Conservation (phyloP, 2,888 invertebrate genomes). For the Drosophila multiciliata region DNA sequence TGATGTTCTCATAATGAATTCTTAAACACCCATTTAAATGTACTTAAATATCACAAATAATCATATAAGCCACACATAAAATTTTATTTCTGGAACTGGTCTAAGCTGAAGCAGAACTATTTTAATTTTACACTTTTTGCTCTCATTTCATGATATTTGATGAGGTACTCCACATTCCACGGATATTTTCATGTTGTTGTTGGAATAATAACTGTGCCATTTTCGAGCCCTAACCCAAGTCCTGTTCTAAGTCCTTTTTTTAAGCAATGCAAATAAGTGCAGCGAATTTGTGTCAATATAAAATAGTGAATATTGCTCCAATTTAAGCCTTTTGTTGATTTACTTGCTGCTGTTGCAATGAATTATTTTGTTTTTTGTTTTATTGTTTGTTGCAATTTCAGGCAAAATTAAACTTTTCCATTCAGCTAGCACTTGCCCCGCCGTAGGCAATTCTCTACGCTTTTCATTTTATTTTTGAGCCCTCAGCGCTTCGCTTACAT, state of each 20-base stretch:
- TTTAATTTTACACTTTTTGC: background rate
- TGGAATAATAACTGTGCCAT: constrained; percentile 19
- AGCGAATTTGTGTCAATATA: constrained; percentile 9
- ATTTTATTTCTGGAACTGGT: background rate
- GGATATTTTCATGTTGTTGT: background rate
- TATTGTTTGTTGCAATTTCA: constrained; percentile 20
- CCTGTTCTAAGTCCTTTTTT: background rate
- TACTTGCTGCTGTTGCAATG: background rate
- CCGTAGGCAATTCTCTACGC: constrained; percentile 43
- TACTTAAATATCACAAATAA: background rate
- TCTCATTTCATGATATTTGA: background rate
- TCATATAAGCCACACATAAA: too few species aligned
- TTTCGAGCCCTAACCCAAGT: background rate
- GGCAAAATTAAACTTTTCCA: constrained; percentile 51
- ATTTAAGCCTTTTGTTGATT: background rate
- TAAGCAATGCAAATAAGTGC: constrained; percentile 11
- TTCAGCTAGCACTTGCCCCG: constrained; percentile 10
- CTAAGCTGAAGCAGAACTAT: background rate
- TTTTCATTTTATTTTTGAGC: constrained; percentile 68
- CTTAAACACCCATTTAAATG: background rate
- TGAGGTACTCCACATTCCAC: background rate
- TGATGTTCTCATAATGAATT: background rate
- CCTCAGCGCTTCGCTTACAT: constrained; percentile 6
- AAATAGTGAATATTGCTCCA: constrained; percentile 32
- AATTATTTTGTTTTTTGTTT: background rate